Conservation (phyloP, 2,797 vertebrate genomes). For the Denticeps clupeoides region DNA sequence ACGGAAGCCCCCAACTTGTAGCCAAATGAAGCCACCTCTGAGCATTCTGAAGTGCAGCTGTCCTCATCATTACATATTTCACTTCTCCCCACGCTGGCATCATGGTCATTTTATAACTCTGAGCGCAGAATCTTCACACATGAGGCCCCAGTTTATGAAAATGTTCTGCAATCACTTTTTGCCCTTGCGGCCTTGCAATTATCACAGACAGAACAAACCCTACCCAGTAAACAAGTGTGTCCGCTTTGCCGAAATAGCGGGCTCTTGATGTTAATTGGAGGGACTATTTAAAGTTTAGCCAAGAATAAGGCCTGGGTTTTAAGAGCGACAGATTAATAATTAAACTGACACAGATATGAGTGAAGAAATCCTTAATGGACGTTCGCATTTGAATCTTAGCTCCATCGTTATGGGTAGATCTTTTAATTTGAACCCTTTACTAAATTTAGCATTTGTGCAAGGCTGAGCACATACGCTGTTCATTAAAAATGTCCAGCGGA, state of each 20-base stretch:
- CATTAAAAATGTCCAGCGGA: conserved; percentile 39
- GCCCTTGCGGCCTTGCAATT: not conserved
- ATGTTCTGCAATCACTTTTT: no score
- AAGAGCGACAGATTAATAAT: conserved; percentile 43
- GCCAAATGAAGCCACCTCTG: no score
- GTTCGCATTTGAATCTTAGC: conserved; percentile 42
- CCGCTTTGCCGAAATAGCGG: conserved; percentile 30
- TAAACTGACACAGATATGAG: conserved; percentile 43
- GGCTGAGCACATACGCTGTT: conserved; percentile 13
- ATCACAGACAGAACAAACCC: conserved; percentile 29
- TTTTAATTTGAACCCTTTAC: conserved; percentile 48
- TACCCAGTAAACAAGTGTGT: conserved; percentile 29
- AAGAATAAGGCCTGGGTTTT: conserved; percentile 29
- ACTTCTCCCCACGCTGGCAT: no score
- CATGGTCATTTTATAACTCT: no score
- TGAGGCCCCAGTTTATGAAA: no score
- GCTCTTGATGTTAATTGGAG: conserved; percentile 38
- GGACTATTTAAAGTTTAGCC: conserved; percentile 38
- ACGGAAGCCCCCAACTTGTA: no score
- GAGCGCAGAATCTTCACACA: no score
- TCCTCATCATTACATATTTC: no score
- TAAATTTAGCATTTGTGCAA: conserved; percentile 42
- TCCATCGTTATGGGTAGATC: conserved; percentile 44
- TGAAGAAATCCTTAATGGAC: conserved; percentile 44
- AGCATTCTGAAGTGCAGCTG: no score